Evolutionary conservation across 2,888 invertebrate genomes (phyloP), one percentile per base, ranked within the genome.

Genomic region (Pachymerium ferrugineum): DNA sequence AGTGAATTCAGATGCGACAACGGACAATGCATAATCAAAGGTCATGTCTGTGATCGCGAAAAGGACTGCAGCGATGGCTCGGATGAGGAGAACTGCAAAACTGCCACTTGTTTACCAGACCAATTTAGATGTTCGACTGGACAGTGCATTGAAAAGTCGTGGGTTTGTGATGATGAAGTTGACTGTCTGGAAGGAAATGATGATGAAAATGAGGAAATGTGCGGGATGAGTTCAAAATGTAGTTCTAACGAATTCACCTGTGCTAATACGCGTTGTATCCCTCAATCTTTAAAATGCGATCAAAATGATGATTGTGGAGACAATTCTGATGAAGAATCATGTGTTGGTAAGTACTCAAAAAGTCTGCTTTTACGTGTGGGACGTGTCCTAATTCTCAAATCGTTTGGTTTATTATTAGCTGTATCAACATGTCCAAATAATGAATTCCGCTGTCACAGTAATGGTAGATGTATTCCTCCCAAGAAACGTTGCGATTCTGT

Each of bases 381-480:
- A 77, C 77, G 35, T 85, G 85, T 76, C 69, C 78, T 0, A 28
- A 62, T 62, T 12, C n/a, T 38, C 3, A 4, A n/a, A n/a, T 38
- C n/a, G 12, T 38, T 38, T n/a, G 38, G 8, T 2, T 22, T 79
- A 78, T 5, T 84, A 5, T 47, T 75, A 30, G 71, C 72, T n/a
- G n/a, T n/a, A n/a, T n/a, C n/a, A 22, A 29, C 38, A 5, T 79
- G 75, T 78, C 80, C 81, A 2, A 79, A 80, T 0, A 84, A 84
- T 0, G 83, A 84, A 80, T 78, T 77, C 38, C 90, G 86, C 80
- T 87, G 87, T 76, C 93, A 93, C 80, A 82, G 82, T 28, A 86
- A 87, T 76, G 89, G 89, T 0, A 83, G 86, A 22, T 80, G 80
- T 74, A 77, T 80, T 42, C 77, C 77, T 35, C 70, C 74, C 19